Base-by-base conservation (phyloP, 2,113 vertebrate genomes). In the Fukomys damarensis region DNA sequence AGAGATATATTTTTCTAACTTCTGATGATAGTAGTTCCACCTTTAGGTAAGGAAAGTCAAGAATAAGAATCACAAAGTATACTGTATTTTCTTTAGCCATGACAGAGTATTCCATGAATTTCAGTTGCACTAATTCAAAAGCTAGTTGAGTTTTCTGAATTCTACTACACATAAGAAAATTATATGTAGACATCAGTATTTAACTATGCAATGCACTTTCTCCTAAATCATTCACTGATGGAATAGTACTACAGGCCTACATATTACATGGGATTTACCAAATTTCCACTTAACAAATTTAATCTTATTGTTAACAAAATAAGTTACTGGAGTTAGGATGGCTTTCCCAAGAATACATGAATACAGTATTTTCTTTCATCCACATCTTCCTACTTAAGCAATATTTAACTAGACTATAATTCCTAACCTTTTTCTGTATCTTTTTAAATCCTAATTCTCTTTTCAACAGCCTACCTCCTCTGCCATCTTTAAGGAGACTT, bases 21-120 rank as follows among this genome's bases (percentile, higher is more conserved):
- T 81, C 54, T 70, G 49, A 82, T 38, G 38, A 56, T 7, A 72
- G 11, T 74, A 80, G 28, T 80, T 93, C 35, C 70, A 86, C 68
- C 61, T 68, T 79, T 46, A 65, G 54, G 22, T 41, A 58, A 70
- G 59, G 32, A 92, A 93, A 3, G 38, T 41, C 22, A 30, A 63
- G 7, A 35, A 14, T 86, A 95, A 93, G 92, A 96, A 94, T 90
- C 49, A 87, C 38, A 94, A 91, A 95, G 10, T 76, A 82, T 38
- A 58, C 26, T 76, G 41, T 46, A 74, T 17, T 82, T 93, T 88
- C 30, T 32, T 88, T 90, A 66, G 61, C 16, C 70, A 68, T 30
- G 30, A 41, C 13, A 94, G 49, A 77, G 38, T 35, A 93, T 66
- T 93, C 41, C 95, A 32, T 89, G 38, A 63, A 95, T 76, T 94